Evolutionary conservation across 2,888 invertebrate genomes (phyloP).

Genomic region (Aporophyla lueneburgensis): DNA sequence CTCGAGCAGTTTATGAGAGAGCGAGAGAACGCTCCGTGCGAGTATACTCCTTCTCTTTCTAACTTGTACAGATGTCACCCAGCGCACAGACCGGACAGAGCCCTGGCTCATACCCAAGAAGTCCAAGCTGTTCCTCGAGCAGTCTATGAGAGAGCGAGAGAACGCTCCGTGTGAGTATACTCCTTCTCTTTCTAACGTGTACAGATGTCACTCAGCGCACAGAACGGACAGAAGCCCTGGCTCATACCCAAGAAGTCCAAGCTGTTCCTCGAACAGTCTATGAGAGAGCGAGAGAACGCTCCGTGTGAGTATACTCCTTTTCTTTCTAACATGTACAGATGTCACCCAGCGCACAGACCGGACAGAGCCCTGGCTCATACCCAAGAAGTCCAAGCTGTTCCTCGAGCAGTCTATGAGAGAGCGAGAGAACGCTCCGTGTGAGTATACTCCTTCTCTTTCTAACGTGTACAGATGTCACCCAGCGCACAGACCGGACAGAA

Average conservation of each 20-base stretch:
- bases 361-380: slow-evolving; percentile 92
- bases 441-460: slow-evolving; percentile 63
- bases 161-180: slow-evolving; percentile 93
- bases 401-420: slow-evolving; percentile 98
- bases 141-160: slow-evolving; percentile 96
- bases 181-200: neutral
- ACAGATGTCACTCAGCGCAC: slow-evolving; percentile 44
- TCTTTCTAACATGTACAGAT: neutral
- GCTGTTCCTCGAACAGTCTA: slow-evolving; percentile 97
- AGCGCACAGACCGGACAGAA: neutral
- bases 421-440: slow-evolving; percentile 95
- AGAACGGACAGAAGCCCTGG: slow-evolving; percentile 88
- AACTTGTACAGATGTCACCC: slow-evolving; percentile 48
- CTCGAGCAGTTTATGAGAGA: slow-evolving; percentile 98
- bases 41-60: slow-evolving; percentile 62
- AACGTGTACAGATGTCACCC: neutral
- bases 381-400: slow-evolving; percentile 98
- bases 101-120: slow-evolving; percentile 96
- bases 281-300: slow-evolving; percentile 96
- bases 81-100: slow-evolving; percentile 67
- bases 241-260: slow-evolving; percentile 98
- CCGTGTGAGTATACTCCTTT: slow-evolving; percentile 89
- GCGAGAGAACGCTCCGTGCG: slow-evolving; percentile 95
- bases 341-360: slow-evolving; percentile 67
- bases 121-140: slow-evolving; percentile 98